Conservation (phyloP, 2,797 vertebrate species). For the Siniperca undulata region DNA sequence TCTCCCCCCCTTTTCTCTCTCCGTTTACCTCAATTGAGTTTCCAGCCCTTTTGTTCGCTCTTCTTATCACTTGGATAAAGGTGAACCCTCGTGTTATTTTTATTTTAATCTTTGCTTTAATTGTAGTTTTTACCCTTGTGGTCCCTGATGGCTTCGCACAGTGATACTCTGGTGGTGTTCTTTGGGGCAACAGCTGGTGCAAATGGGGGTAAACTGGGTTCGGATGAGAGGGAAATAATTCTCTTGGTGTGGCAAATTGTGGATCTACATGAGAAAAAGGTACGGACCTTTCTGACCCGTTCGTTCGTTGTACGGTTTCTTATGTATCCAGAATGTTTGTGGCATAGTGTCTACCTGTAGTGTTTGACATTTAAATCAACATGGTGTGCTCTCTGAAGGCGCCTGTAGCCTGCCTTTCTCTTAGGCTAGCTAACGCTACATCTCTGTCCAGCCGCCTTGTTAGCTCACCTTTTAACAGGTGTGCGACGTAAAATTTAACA, state of each 20-base stretch:
- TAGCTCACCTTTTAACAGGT: constrained; percentile 74
- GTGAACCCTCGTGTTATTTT: constrained; percentile 89
- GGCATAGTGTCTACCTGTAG: constrained; percentile 66
- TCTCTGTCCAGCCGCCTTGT: constrained; percentile 1
- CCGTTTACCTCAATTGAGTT: constrained; percentile 86
- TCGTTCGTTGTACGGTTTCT: constrained; percentile 80
- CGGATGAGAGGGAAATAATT: constrained; percentile 99
- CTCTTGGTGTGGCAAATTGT: constrained; percentile 99
- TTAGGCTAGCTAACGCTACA: constrained; percentile 51
- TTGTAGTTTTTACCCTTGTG: constrained; percentile 95
- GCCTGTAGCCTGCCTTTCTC: constrained; percentile 30
- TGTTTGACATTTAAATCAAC: constrained; percentile 82
- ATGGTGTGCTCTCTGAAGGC: constrained; percentile 75
- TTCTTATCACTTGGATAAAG: constrained; percentile 91
- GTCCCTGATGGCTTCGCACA: constrained; percentile 95
- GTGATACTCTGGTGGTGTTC: constrained; percentile 97
- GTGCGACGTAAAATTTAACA: constrained; percentile 45
- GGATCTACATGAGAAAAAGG: constrained; percentile 98
- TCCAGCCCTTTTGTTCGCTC: constrained; percentile 88
- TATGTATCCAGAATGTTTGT: constrained; percentile 72
- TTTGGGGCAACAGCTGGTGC: constrained; percentile 99
- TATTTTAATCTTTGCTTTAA: constrained; percentile 93
- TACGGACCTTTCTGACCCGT: constrained; percentile 87
- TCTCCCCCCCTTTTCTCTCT: constrained; percentile 75
- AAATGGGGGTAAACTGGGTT: constrained; percentile 98